Conservation (phyloP, 2,888 invertebrate genomes). For the Apamea monoglypha region DNA sequence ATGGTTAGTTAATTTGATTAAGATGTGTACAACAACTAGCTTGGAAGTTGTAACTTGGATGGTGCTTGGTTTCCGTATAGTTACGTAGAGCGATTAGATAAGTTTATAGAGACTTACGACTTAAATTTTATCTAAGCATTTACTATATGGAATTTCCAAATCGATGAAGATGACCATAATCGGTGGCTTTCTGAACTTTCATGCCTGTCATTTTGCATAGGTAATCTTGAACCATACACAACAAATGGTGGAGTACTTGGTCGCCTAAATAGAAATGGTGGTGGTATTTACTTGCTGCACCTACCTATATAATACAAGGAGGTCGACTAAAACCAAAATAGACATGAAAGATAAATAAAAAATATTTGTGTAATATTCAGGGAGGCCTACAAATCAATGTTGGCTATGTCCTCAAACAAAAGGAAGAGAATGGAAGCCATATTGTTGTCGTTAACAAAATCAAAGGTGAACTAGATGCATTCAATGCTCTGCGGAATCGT, state of each 20-base stretch:
- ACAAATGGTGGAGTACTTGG: neutral
- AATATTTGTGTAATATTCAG: neutral
- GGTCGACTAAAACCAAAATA: neutral
- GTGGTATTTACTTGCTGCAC: neutral
- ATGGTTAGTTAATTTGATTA: constrained; percentile 9
- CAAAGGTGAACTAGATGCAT: constrained; percentile 61
- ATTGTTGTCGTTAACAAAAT: constrained; percentile 23
- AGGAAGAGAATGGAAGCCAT: constrained; percentile 46
- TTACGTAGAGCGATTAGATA: neutral
- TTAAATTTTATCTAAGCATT: no score
- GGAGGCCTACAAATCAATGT: neutral
- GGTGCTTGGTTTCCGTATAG: neutral
- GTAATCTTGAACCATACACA: neutral
- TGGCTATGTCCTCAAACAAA: constrained; percentile 14
- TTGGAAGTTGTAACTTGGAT: neutral
- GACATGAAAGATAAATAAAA: neutral
- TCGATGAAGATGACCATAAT: neutral
- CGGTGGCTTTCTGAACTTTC: neutral
- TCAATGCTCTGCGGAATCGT: constrained; percentile 15
- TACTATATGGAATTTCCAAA: neutral
- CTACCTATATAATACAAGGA: neutral
- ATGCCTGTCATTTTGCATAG: neutral
- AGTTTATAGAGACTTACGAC: neutral
- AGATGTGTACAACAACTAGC: neutral
- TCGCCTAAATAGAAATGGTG: no score